Base-by-base conservation (phyloP, 2,888 invertebrate species). In the Phania funesta region DNA sequence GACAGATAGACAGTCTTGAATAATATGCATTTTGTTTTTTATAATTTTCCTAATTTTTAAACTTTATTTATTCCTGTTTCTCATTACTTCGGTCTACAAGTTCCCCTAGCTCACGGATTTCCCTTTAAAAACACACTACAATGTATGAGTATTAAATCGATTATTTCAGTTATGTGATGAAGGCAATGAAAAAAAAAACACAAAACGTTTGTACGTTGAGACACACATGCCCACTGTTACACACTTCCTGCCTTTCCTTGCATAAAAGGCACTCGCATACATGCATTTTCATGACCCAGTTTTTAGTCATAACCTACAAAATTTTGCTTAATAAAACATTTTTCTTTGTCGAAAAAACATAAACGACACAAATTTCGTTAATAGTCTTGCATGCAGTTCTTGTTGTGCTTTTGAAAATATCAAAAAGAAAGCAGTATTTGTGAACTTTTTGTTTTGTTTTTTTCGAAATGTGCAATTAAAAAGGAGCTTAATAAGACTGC, bases 221-320 rank as follows among this genome's bases (percentile, higher is more conserved):
- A 9, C 7, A 35, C 7, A 44, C n/a, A 6, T 16, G 13, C 5
- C 7, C 7, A 18, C 7, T 44, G 16, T 7, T 16, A 44, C 18
- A 44, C 41, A 44, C 13, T 18, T 44, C 8, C 8, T 44, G 20
- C 11, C 58, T 18, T 65, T 44, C 16, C 24, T 29, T 29, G 16
- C 18, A 44, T 8, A 44, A 5, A 44, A n/a, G n/a, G n/a, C n/a
- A n/a, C 9, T 41, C 16, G n/a, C 16, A n/a, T 7, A 41, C 41
- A 41, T 41, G 16, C 1, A 41, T n/a, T 35, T 38, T 48, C 50
- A 16, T 65, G 60, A 11, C 44, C 56, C 56, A 56, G 26, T 65
- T 75, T 76, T 41, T 26, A 29, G 6, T 7, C 8, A 16, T 18
- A 44, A 44, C n/a, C 18, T 44, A 38, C n/a, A 48, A 50, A 50